phyloP scores from a whole-genome alignment of 2,888 invertebrate genomes.

The Trissoscelio sp. region DNA sequence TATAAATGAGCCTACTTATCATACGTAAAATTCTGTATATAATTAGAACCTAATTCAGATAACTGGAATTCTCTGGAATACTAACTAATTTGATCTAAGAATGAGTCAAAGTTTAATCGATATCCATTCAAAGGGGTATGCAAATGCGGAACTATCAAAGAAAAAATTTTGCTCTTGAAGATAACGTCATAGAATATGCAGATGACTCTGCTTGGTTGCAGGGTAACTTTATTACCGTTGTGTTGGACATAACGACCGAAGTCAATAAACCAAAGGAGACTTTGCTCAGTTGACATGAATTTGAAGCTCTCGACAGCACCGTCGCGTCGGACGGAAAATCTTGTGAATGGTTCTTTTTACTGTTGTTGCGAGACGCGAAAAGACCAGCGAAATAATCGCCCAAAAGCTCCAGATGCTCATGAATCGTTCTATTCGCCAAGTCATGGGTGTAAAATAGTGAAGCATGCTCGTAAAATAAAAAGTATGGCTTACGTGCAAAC shows the following conservation, averaged over 20 bases:
- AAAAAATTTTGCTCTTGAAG: no score
- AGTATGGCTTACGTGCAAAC: conserved; percentile 3
- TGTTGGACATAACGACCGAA: not conserved
- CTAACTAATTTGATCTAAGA: no score
- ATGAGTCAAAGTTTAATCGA: no score
- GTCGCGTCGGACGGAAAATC: conserved; percentile 10
- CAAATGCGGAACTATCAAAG: no score
- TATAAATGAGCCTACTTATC: no score
- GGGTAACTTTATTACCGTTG: not conserved
- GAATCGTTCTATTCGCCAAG: conserved; percentile 2
- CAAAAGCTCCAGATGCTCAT: conserved; percentile 12
- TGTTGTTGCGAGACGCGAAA: conserved; percentile 16
- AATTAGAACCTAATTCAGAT: no score
- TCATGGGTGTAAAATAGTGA: conserved; percentile 12
- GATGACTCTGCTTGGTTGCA: not conserved
- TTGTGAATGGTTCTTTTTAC: conserved; percentile 14
- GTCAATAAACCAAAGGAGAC: conserved; percentile 5
- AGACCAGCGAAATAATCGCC: conserved; percentile 25
- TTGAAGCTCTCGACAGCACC: conserved; percentile 10
- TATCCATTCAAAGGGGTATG: no score
- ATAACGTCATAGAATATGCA: not conserved
- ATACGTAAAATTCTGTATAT: no score
- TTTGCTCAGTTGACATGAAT: conserved; percentile 1
- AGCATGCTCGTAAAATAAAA: not conserved
- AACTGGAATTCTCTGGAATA: no score